These are phyloP conservation scores for Scaptomyza montana DNA, from an alignment of 1,140 invertebrate genomes.

Conservation along the genomic window DNA sequence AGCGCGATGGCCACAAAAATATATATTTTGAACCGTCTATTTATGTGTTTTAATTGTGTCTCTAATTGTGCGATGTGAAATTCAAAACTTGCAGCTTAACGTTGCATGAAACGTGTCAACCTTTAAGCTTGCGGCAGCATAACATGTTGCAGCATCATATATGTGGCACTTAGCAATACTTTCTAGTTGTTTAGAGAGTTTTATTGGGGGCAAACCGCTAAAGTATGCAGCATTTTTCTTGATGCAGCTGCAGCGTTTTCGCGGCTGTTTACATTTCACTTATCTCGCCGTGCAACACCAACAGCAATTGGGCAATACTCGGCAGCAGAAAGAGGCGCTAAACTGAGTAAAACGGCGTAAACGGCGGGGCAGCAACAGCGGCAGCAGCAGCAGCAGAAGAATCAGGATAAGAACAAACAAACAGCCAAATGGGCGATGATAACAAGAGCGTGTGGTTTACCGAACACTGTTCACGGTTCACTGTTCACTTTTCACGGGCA, in stretches of 20 bases:
- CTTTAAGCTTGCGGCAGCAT: no score
- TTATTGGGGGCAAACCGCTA: not conserved
- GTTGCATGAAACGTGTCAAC: no score
- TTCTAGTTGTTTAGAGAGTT: not conserved
- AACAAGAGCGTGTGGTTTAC: conserved; percentile 2
- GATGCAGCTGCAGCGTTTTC: not conserved
- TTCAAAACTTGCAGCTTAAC: not conserved
- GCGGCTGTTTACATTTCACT: conserved; percentile 17
- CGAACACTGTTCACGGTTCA: conserved; percentile 1
- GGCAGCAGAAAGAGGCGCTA: not conserved
- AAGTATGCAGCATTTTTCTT: not conserved
- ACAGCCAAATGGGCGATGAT: conserved; percentile 1
- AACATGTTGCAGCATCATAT: not conserved
- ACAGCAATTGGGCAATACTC: conserved; percentile 10
- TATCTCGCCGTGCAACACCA: conserved; percentile 9
- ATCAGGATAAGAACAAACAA: not conserved
- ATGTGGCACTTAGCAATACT: not conserved
- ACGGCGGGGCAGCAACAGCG: not conserved
- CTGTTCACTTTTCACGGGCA: conserved; percentile 1
- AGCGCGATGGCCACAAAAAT: no score
- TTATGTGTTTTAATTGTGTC: no score
- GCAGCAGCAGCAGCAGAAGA: no score
- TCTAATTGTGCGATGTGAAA: no score
- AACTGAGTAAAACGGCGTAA: conserved; percentile 1
- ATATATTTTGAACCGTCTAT: no score